Evolutionary conservation across 2,113 vertebrate species (phyloP).

Genomic region (Hippocampus barbouri): DNA sequence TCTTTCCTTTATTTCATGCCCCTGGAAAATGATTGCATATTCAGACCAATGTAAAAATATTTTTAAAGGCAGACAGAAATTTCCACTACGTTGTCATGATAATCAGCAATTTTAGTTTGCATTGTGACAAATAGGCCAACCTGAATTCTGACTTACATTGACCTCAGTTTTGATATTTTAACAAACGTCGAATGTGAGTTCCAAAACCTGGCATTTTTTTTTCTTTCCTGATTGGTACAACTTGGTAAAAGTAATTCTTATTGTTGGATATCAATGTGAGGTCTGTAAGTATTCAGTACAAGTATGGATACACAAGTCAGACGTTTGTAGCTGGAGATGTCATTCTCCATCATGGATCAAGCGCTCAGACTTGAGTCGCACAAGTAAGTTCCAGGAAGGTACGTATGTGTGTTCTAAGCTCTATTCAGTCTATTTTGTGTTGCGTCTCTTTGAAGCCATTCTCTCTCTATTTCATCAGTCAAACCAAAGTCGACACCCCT

Average conservation of each 20-base stretch:
- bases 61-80: background rate
- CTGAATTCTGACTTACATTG: conserved; percentile 36
- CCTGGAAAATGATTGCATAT: no score
- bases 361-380: conserved; percentile 50
- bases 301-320: conserved; percentile 51
- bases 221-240: background rate
- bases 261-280: conserved; percentile 59
- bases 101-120: conserved; percentile 22
- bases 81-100: background rate
- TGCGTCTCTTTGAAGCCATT: conserved; percentile 49
- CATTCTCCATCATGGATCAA: conserved; percentile 37
- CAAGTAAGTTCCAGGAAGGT: conserved; percentile 62
- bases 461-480: conserved; percentile 73
- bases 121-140: conserved; percentile 42
- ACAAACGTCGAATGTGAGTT: conserved; percentile 18
- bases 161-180: conserved; percentile 59
- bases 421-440: conserved; percentile 56
- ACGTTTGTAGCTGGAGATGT: conserved; percentile 48
- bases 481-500: conserved; percentile 75
- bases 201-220: background rate
- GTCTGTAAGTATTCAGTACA: conserved; percentile 45
- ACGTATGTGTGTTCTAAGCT: conserved; percentile 52
- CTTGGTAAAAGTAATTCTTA: background rate
- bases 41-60: background rate
- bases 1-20: no score